phyloP scores from a whole-genome alignment of 2,113 vertebrate species.

The Rousettus leschenaultii region DNA sequence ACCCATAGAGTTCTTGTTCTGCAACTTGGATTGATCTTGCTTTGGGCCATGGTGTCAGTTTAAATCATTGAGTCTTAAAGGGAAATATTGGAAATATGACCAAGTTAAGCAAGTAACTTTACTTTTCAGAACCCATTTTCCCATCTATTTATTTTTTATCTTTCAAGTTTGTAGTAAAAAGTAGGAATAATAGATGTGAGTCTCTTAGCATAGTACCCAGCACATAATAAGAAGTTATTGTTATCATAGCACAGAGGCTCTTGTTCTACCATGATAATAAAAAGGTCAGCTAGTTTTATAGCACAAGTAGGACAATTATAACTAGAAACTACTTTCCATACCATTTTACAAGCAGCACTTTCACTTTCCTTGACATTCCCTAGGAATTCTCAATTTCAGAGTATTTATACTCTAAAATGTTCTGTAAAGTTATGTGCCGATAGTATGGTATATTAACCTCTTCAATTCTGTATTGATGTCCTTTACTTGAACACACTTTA shows the following conservation, averaged over 20 bases:
- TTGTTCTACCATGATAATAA: neutral
- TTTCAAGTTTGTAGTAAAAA: neutral
- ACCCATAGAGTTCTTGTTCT: neutral
- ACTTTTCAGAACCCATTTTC: neutral
- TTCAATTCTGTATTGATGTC: neutral
- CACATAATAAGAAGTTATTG: neutral
- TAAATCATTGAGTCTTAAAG: neutral
- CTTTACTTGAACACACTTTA: neutral
- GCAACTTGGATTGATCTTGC: neutral
- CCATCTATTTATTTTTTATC: neutral
- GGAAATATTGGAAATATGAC: neutral
- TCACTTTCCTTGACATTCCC: neutral
- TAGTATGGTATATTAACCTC: neutral
- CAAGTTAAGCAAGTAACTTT: neutral
- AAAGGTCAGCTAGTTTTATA: neutral
- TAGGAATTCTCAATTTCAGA: neutral
- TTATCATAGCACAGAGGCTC: neutral
- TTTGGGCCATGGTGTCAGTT: neutral
- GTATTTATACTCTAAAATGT: neutral
- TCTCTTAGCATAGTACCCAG: neutral
- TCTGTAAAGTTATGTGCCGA: neutral
- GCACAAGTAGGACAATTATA: neutral
- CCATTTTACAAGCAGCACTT: neutral
- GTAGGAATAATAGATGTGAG: neutral
- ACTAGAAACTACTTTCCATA: neutral